Base-by-base conservation (phyloP, 2,113 vertebrate genomes). In the Sceloporus tristichus region DNA sequence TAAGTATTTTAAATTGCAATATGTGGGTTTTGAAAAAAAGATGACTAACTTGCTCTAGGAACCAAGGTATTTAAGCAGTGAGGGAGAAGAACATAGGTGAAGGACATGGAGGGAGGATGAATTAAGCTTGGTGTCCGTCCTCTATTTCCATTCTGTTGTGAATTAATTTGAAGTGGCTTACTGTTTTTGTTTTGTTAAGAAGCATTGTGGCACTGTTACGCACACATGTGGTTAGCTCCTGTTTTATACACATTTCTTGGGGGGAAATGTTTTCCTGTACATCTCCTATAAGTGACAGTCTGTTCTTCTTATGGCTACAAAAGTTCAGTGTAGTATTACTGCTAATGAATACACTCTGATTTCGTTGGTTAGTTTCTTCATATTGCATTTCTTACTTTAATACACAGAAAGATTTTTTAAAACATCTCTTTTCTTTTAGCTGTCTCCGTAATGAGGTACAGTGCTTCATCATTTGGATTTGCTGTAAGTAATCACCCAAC, bases 401-500 rank as follows among this genome's bases (percentile, higher is more conserved):
- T 66, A 86, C 93, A 90, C 89, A 19, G 88, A 89, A 89, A 18
- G 54, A 53, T 65, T 68, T 25, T 96, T 97, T n/a, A 81, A 81
- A 81, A 81, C 21, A 38, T 71, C 34, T 80, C 23, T 93, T 97
- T 96, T 95, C 92, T 93, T 97, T 82, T 95, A 99, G 99, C 98
- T 94, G 98, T 99, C 95, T 99, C 99, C 82, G 97, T 99, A 94
- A 99, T 99, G 99, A 98, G 98, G 95, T 98, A 98, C 98, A 99
- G 99, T 84, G 98, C 98, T 42, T 99, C 98, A 91, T 98, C 98
- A 62, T 99, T 99, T 96, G 99, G 98, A 97, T 99, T 99, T 97
- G 98, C 98, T 83, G 99, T 99, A 97, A 99, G 99, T 99, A 97
- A 87, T 81, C 27, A 87, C 79, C 25, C 62, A 34, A 40, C 25